Evolutionary conservation across 2,113 vertebrate species (phyloP).

Genomic region (Taurulus bubalis): DNA sequence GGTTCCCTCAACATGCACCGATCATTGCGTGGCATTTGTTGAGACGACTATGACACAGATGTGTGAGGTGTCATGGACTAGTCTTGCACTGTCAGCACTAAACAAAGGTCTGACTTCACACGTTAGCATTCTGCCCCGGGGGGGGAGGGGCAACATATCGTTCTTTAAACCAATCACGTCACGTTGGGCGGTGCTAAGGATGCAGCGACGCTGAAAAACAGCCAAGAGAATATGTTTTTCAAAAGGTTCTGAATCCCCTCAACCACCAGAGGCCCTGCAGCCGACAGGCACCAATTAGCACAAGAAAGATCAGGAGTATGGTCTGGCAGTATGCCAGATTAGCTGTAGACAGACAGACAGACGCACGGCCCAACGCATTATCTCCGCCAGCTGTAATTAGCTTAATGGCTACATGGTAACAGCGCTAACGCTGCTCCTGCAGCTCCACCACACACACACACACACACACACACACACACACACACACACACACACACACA

Average conservation of each 20-base stretch:
- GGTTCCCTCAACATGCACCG: not conserved
- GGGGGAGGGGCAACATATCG: no score
- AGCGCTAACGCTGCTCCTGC: not conserved
- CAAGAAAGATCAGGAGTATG: not conserved
- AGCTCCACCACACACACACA: slow-evolving; percentile 9
- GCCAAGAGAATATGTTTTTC: no score
- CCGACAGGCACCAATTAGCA: no score
- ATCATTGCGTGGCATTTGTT: not conserved
- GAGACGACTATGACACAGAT: not conserved
- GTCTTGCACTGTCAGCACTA: not conserved
- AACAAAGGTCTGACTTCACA: no score
- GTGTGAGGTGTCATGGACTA: not conserved
- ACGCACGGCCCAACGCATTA: not conserved
- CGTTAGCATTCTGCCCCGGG: no score
- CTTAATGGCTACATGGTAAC: not conserved
- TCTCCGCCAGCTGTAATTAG: not conserved
- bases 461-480: not conserved
- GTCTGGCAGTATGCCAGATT: not conserved
- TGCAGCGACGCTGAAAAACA: no score
- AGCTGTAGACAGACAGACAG: not conserved
- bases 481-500: not conserved
- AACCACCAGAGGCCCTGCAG: no score
- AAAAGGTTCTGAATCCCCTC: no score
- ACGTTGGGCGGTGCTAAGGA: no score
- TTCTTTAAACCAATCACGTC: no score